Percentiles rank a stretch among this genome's conserved stretches.
These are phyloP conservation scores for Octonoba sinensis DNA, from an alignment of 2,888 invertebrate genomes.

Conservation along the genomic window DNA sequence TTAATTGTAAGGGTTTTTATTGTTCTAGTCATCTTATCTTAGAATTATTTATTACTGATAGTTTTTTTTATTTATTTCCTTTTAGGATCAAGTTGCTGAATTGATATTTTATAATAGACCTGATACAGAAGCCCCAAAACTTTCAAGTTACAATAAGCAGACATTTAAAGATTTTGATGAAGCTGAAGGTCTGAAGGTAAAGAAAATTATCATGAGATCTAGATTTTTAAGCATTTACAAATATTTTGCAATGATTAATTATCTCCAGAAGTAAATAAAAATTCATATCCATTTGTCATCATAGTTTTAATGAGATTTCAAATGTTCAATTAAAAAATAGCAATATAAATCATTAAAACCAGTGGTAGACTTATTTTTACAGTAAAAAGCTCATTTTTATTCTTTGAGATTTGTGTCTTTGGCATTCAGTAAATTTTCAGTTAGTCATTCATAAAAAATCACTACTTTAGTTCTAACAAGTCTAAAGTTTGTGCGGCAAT, in stretches of 20 bases:
- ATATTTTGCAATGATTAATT: slow-evolving; percentile 10
- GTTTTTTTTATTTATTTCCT: slow-evolving; percentile 52
- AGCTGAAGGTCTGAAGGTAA: slow-evolving; percentile 70
- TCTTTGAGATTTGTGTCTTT: too few relatives aligned
- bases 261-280: too few relatives aligned
- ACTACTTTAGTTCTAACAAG: too few relatives aligned
- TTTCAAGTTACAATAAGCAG: slow-evolving; percentile 80
- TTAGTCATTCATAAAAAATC: too few relatives aligned
- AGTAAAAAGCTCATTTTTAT: too few relatives aligned
- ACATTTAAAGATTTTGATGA: slow-evolving; percentile 72
- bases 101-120: slow-evolving; percentile 86
- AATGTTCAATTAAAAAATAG: too few relatives aligned
- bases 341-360: too few relatives aligned
- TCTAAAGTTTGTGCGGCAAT: too few relatives aligned
- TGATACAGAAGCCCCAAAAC: slow-evolving; percentile 84
- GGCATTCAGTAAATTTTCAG: too few relatives aligned
- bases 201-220: background rate
- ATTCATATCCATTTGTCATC: background rate
- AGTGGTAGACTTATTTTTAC: too few relatives aligned
- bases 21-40: background rate
- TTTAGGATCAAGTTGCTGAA: slow-evolving; percentile 76
- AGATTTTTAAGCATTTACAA: background rate
- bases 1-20: background rate
- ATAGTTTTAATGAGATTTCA: too few relatives aligned
- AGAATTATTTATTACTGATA: background rate